Evolutionary conservation across 2,113 vertebrate genomes (phyloP).

Genomic region (Felis chaus): DNA sequence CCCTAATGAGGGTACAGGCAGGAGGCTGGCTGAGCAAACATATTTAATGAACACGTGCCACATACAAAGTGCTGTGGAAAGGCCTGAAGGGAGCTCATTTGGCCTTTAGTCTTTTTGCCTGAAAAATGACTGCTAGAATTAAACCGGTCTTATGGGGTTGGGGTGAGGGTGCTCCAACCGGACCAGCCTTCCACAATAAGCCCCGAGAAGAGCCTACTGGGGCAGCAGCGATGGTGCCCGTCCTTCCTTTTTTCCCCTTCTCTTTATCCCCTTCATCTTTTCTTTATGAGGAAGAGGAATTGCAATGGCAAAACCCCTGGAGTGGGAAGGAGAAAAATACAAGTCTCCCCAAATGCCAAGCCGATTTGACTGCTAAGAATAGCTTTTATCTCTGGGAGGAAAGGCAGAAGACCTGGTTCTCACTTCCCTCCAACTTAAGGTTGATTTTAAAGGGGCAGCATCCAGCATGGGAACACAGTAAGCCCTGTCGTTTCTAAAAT

Average conservation of each 20-base stretch:
- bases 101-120: background rate
- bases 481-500: background rate
- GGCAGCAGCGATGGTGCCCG: no score
- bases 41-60: background rate
- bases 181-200: background rate
- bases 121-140: background rate
- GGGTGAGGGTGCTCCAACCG: background rate
- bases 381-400: constrained; percentile 38
- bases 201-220: background rate
- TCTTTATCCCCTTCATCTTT: background rate
- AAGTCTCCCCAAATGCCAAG: background rate
- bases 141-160: background rate
- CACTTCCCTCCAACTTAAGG: background rate
- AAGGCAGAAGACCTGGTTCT: background rate
- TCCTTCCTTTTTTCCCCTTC: background rate
- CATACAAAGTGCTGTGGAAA: background rate
- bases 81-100: background rate
- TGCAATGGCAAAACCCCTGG: background rate
- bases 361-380: background rate
- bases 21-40: background rate
- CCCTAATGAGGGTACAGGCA: background rate
- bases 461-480: background rate
- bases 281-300: background rate
- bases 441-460: background rate
- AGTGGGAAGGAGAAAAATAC: background rate